Evolutionary conservation across 2,113 vertebrate genomes (phyloP), one percentile per base, ranked within the genome.

Genomic region (Meles meles): DNA sequence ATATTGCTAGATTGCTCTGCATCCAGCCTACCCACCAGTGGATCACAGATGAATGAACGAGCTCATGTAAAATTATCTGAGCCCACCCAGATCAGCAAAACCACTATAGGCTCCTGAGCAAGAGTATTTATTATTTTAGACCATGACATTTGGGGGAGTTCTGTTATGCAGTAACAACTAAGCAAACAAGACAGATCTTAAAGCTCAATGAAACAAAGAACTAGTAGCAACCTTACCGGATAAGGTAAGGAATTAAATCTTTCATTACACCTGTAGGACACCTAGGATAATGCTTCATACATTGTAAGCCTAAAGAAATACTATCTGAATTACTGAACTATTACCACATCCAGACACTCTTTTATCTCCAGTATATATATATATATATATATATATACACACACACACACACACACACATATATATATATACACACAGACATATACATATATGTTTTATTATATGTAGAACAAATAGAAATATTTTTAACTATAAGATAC

Each of bases 131-230:
- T 71, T 77, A 61, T 52, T 90, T 80, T 44, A 42, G 27, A 42
- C 2, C 34, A 96, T 52, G 67, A 52, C 18, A 5, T 76, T 91
- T 90, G 13, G 18, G n/a, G 18, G 8, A 37, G 6, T 17, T 47
- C 59, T 63, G 17, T 74, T 79, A 67, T 42, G 25, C 23, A 86
- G 4, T 15, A 71, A 20, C 49, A 81, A 12, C 34, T 79, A 92
- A 27, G 17, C 77, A 8, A 93, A 52, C 3, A 57, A 84, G 4
- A 72, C 27, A 37, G 49, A 57, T 89, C 57, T 82, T n/a, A 91
- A 91, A 90, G 93, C 47, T 76, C 44, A 96, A 52, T 79, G 34
- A 79, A 92, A 77, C 79, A 90, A 0, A 52, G 8, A 65, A 83
- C 15, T 14, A 65, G 15, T n/a, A 67, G 7, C 39, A 5, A 72